Percentiles rank a stretch among this genome's conserved stretches.
phyloP scores from a whole-genome alignment of 2,113 vertebrate species.

The Herpailurus yagouaroundi region DNA sequence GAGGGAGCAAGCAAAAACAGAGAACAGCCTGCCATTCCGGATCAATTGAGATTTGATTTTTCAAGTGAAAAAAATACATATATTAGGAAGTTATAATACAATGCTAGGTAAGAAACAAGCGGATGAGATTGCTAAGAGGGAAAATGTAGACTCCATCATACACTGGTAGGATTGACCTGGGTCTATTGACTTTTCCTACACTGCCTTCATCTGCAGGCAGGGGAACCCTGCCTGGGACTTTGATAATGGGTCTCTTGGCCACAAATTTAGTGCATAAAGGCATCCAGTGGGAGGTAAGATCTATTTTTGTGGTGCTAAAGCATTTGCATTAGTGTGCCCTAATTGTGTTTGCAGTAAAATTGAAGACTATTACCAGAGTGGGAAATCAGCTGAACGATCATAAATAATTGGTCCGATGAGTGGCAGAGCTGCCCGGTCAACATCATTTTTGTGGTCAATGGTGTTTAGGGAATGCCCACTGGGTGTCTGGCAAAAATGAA shows the following conservation, averaged over 20 bases:
- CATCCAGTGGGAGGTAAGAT: slow-evolving; percentile 51
- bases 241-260: slow-evolving; percentile 28
- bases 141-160: background rate
- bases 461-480: slow-evolving; percentile 29
- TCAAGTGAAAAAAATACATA: background rate
- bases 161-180: background rate
- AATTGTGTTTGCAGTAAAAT: slow-evolving; percentile 73
- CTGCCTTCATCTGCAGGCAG: slow-evolving; percentile 12
- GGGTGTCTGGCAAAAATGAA: slow-evolving; percentile 29
- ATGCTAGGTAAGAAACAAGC: background rate
- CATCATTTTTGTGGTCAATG: slow-evolving; percentile 50
- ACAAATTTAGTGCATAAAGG: slow-evolving; percentile 58
- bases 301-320: slow-evolving; percentile 61
- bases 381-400: slow-evolving; percentile 65
- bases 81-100: background rate
- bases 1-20: background rate
- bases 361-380: slow-evolving; percentile 54
- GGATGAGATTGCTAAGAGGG: background rate
- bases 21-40: background rate
- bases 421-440: background rate
- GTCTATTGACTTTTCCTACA: slow-evolving; percentile 23
- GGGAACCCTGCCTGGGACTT: slow-evolving; percentile 20
- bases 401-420: slow-evolving; percentile 63
- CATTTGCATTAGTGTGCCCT: slow-evolving; percentile 37
- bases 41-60: background rate